These are phyloP conservation scores for Colinus virginianus DNA, from an alignment of 2,113 vertebrate genomes.

Conservation along the genomic window DNA sequence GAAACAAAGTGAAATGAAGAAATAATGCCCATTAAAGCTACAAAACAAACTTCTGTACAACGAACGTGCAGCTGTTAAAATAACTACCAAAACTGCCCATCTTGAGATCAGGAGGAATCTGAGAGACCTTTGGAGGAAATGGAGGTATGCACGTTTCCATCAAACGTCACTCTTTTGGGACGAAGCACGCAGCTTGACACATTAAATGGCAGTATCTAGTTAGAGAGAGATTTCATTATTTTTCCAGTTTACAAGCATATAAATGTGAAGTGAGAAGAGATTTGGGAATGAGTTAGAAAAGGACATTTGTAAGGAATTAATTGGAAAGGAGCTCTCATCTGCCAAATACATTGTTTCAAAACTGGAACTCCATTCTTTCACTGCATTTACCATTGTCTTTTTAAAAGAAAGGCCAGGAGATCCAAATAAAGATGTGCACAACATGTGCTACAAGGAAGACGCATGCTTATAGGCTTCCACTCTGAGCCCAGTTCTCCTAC, in stretches of 20 bases:
- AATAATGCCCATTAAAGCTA: not conserved
- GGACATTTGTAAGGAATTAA: not conserved
- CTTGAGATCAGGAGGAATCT: not conserved
- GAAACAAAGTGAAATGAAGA: conserved; percentile 42
- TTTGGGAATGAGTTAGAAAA: not conserved
- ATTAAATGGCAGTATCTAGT: not conserved
- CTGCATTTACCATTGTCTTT: not conserved
- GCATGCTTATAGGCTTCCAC: not conserved
- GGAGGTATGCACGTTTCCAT: not conserved
- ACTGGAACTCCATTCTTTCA: not conserved
- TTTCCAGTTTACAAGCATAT: not conserved
- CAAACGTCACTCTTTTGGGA: not conserved
- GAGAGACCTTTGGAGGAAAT: not conserved
- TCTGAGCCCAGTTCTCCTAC: not conserved
- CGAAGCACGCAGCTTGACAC: not conserved
- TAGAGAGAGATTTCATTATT: not conserved
- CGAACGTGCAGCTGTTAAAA: not conserved
- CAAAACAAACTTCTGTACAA: not conserved
- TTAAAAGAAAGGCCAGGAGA: not conserved
- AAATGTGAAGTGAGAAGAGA: not conserved
- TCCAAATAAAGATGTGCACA: not conserved
- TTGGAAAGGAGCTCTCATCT: not conserved
- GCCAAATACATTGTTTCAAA: not conserved
- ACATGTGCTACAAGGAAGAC: not conserved
- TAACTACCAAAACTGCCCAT: not conserved